Percentiles rank a stretch among this genome's conserved stretches.
Conservation (phyloP, 2,888 invertebrate genomes). For the Ichneumon xanthorius region DNA sequence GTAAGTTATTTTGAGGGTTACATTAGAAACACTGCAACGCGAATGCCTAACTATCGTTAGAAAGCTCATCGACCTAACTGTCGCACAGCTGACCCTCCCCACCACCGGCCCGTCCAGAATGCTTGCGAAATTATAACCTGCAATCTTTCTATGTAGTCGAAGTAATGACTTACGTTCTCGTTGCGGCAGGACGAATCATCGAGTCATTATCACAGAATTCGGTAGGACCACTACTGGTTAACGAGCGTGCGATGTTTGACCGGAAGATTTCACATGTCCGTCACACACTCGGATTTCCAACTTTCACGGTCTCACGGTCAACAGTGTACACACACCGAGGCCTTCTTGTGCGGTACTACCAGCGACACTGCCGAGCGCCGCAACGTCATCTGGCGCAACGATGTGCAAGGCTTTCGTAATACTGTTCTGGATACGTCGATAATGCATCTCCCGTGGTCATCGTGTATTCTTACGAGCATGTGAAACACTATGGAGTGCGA, state of each 20-base stretch:
- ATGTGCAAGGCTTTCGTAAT: slow-evolving; percentile 21
- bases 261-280: slow-evolving; percentile 67
- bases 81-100: slow-evolving; percentile 55
- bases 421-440: background rate
- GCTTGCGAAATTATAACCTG: slow-evolving; percentile 57
- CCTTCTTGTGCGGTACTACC: background rate
- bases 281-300: slow-evolving; percentile 62
- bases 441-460: background rate
- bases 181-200: slow-evolving; percentile 23
- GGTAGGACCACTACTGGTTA: slow-evolving; percentile 26
- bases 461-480: too few relatives aligned
- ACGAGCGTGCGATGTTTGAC: slow-evolving; percentile 39
- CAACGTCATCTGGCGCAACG: slow-evolving; percentile 40
- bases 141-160: slow-evolving; percentile 3
- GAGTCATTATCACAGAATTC: slow-evolving; percentile 63
- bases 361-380: background rate
- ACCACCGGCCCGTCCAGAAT: background rate
- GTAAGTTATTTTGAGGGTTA: background rate
- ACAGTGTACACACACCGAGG: slow-evolving; percentile 26
- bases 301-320: slow-evolving; percentile 67
- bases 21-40: background rate
- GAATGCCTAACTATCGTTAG: slow-evolving; percentile 8
- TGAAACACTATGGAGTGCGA: too few relatives aligned
- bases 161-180: slow-evolving; percentile 46
- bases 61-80: slow-evolving; percentile 55